Percentiles rank a stretch among this genome's conserved stretches.
Conservation (phyloP, 2,113 vertebrate genomes). For the Tamias sibiricus region DNA sequence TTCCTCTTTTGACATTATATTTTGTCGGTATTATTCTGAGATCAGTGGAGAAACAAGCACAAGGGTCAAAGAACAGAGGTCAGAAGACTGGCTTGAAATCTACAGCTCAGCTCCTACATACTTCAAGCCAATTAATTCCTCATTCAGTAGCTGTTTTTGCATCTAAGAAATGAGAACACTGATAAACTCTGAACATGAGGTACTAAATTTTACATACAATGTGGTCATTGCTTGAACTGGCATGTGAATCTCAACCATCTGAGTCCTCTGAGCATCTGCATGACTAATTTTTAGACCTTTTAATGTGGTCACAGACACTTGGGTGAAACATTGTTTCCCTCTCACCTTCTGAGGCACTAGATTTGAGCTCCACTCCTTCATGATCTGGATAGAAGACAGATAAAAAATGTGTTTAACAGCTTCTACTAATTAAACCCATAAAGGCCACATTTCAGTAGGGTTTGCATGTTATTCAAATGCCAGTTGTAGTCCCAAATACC, state of each 20-base stretch:
- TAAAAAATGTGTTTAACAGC: neutral
- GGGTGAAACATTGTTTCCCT: conserved; percentile 9
- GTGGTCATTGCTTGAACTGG: neutral
- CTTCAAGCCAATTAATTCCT: neutral
- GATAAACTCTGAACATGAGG: neutral
- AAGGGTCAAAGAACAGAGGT: neutral
- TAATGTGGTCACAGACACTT: neutral
- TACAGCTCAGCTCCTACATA: neutral
- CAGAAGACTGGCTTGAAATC: neutral
- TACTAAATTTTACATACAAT: neutral
- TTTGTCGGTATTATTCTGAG: neutral
- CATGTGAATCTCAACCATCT: neutral
- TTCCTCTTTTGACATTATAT: conserved; percentile 21
- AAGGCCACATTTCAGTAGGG: neutral
- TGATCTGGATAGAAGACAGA: neutral
- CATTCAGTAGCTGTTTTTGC: neutral
- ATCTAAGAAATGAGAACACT: neutral
- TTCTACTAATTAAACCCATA: neutral
- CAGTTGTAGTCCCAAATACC: neutral
- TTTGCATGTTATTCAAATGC: neutral
- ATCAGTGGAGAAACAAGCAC: neutral
- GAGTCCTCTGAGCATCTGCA: neutral
- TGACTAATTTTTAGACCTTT: neutral
- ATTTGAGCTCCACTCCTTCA: neutral
- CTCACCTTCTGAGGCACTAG: neutral